Evolutionary conservation across 2,113 vertebrate genomes (phyloP).

Genomic region (Perca flavescens): DNA sequence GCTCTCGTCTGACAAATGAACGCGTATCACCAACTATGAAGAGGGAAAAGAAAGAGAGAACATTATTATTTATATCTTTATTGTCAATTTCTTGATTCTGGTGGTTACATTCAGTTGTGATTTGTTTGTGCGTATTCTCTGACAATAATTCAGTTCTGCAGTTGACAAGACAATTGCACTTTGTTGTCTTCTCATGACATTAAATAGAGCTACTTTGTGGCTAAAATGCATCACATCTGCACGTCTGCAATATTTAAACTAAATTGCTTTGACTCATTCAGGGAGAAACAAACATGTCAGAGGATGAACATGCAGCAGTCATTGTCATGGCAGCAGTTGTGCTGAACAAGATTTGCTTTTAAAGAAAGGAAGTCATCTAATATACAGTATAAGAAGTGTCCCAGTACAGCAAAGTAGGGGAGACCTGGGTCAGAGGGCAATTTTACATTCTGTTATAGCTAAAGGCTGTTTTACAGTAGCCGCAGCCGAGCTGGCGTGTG

Average conservation of each 20-base stretch:
- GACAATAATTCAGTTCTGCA: not conserved
- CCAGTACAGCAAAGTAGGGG: no score
- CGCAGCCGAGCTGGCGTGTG: no score
- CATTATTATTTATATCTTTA: not conserved
- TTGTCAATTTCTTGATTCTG: not conserved
- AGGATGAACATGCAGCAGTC: not conserved
- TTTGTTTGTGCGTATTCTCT: not conserved
- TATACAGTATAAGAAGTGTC: not conserved
- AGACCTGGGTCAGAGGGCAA: no score
- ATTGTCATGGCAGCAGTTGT: not conserved
- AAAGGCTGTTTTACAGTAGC: no score
- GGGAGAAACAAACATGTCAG: not conserved
- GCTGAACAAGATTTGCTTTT: not conserved
- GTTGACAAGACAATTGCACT: not conserved
- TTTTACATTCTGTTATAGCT: no score
- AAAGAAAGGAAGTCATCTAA: not conserved
- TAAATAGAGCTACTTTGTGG: not conserved
- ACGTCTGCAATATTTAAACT: not conserved
- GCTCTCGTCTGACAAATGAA: constrained; percentile 98
- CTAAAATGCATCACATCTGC: not conserved
- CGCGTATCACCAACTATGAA: constrained; percentile 93
- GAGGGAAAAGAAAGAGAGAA: not conserved
- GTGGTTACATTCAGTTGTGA: not conserved
- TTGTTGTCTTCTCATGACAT: not conserved
- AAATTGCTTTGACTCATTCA: not conserved